Base-by-base conservation (phyloP, 2,797 vertebrate species). In the Loris lydekkerianus region DNA sequence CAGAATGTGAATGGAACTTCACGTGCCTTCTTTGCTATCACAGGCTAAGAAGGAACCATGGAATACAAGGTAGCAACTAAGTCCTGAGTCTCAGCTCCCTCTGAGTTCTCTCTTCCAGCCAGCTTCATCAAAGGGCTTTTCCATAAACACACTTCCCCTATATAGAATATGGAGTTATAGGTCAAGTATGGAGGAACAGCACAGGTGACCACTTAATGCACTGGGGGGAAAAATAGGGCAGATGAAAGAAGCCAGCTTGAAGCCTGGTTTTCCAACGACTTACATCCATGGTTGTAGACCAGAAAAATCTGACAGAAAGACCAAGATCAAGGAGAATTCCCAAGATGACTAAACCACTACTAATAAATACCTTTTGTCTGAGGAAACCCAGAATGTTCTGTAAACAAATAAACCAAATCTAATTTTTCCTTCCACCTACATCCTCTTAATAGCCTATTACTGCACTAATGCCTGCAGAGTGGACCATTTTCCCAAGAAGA, bases 361-460 rank as follows among this genome's bases (percentile, higher is more conserved):
- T 86, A 92, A 86, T 93, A 96, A 95, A 77, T 82, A 70, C 43
- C 40, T 91, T 83, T 86, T 49, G 25, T 72, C 76, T 75, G 58
- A 89, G 77, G 58, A 85, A 85, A 80, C 43, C 53, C 29, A 69
- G 46, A 84, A 93, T 72, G 27, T 89, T 94, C 85, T 82, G 20
- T 86, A 88, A 96, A 94, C 80, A 89, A 87, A 93, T 43, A 94
- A 97, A 83, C 25, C 3, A 49, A 67, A 37, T 76, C 10, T 63
- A 78, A 84, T 60, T 70, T 27, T 17, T 0, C 80, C 31, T 56
- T 23, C 49, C 89, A 70, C 61, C 56, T 63, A 89, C 37, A 81
- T 75, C 31, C 77, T 93, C 70, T 63, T 80, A 70, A 63, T 84
- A 60, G 65, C 76, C 61, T 60, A 40, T 75, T 53, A 96, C 29